Evolutionary conservation across 2,113 vertebrate species (phyloP), one percentile per base, ranked within the genome.

Genomic region (Leptocoma aspasia): DNA sequence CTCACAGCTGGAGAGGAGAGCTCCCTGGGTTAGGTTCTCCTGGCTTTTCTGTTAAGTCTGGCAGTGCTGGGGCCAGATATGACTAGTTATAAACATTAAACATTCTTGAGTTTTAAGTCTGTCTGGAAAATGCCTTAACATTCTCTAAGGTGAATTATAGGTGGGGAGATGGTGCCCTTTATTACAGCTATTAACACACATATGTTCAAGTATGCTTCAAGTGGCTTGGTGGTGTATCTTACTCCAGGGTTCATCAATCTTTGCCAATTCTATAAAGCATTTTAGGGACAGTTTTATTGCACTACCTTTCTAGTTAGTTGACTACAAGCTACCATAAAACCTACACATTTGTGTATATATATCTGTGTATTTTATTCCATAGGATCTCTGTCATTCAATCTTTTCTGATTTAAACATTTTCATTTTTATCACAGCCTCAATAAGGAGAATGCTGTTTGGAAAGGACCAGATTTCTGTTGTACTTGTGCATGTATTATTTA

Each of bases 401-500:
- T 42, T 59, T 79, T 88, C 26, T 16, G 10, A 37, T 59, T 53
- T 20, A 77, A 91, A 83, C 0, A 8, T 16, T 89, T 70, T 86
- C 31, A 2, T 71, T 81, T 50, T 64, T 52, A 54, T 31, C 47
- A 28, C 19, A 59, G 21, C 7, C 23, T 61, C n/a, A 21, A 0
- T 66, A 73, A 85, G 4, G 31, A 31, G 61, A 78, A 76, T 17
- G 22, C 4, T 52, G 15, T 53, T 87, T 84, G 45, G 44, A 82
- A 84, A 82, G n/a, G n/a, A 18, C 11, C 47, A 50, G 50, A 23
- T 7, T 39, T 57, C 54, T 59, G 23, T 70, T 65, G n/a, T 42
- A 63, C 15, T 80, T 66, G 16, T 47, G 22, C 53, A 82, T 72
- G 49, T 56, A 72, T 97, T 91, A 86, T 91, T 94, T 81, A 96